A percentile compares a stretch with the other conserved stretches of the same genome.
Evolutionary conservation across 1,140 invertebrate genomes (phyloP).

Genomic region (Bombus ignitus): DNA sequence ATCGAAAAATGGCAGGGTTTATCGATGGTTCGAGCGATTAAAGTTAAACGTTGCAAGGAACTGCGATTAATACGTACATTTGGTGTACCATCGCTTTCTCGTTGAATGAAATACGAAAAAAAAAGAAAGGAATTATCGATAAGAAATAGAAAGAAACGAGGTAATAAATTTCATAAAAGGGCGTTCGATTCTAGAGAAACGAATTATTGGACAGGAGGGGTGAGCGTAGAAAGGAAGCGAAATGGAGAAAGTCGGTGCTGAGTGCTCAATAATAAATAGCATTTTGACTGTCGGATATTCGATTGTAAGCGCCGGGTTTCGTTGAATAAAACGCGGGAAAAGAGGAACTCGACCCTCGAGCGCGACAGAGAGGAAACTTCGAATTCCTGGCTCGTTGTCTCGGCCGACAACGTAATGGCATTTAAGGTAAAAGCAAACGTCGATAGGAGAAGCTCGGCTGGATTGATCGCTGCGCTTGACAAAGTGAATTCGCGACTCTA

Average conservation of each 20-base stretch:
- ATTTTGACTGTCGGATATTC: slow-evolving; percentile 68
- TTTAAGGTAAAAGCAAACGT: slow-evolving; percentile 72
- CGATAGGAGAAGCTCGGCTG: slow-evolving; percentile 45
- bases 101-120: background rate
- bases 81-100: background rate
- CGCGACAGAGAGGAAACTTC: background rate
- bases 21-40: background rate
- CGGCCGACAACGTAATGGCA: slow-evolving; percentile 55
- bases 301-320: slow-evolving; percentile 51
- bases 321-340: slow-evolving; percentile 44
- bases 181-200: background rate
- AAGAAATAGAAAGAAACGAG: background rate
- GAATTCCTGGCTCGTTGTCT: slow-evolving; percentile 64
- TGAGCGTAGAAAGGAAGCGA: background rate
- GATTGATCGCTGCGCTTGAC: slow-evolving; percentile 55
- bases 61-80: background rate
- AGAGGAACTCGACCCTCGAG: background rate
- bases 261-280: slow-evolving; percentile 64
- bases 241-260: background rate
- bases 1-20: background rate
- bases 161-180: background rate
- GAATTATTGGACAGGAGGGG: slow-evolving; percentile 15
- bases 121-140: background rate
- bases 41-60: background rate
- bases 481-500: slow-evolving; percentile 27